Conservation (phyloP, 2,888 invertebrate genomes). For the Carpatolechia fugitivella region DNA sequence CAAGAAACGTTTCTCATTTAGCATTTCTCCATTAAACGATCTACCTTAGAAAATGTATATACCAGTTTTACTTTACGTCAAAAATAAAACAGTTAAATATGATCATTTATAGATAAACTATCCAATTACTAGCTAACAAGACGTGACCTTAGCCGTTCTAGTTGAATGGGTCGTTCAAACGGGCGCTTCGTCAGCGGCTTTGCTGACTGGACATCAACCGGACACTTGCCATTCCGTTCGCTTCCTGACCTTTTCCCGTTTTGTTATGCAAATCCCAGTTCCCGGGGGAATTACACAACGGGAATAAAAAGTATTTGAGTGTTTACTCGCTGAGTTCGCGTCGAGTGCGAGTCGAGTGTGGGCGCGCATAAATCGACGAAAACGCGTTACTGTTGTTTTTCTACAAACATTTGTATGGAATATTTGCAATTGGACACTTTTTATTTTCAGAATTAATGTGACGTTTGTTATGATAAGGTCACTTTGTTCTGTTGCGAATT, state of each 20-base stretch:
- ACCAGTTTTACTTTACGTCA: too few species aligned
- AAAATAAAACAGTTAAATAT: neutral
- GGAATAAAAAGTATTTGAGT: slow-evolving; percentile 75
- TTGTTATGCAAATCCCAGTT: slow-evolving; percentile 74
- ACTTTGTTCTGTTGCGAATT: too few species aligned
- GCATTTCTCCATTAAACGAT: too few species aligned
- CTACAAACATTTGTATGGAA: slow-evolving; percentile 42
- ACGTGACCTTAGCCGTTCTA: slow-evolving; percentile 27
- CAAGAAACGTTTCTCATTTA: too few species aligned
- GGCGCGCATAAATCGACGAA: slow-evolving; percentile 67
- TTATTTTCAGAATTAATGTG: slow-evolving; percentile 21
- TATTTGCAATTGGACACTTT: slow-evolving; percentile 26
- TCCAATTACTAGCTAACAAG: slow-evolving; percentile 12
- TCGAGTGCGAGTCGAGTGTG: slow-evolving; percentile 63
- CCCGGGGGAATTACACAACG: slow-evolving; percentile 69
- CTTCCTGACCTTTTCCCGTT: slow-evolving; percentile 78
- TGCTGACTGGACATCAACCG: slow-evolving; percentile 72
- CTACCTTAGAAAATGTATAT: too few species aligned
- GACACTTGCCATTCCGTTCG: slow-evolving; percentile 76
- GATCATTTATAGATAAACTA: slow-evolving; percentile 6
- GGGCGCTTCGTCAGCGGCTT: slow-evolving; percentile 40
- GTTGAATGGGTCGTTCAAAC: slow-evolving; percentile 37
- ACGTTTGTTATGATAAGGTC: neutral
- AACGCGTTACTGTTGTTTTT: slow-evolving; percentile 38
- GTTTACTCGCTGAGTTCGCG: slow-evolving; percentile 74